These are phyloP conservation scores for Marasmarcha lunaedactyla DNA, from an alignment of 2,888 invertebrate genomes.

Conservation along the genomic window DNA sequence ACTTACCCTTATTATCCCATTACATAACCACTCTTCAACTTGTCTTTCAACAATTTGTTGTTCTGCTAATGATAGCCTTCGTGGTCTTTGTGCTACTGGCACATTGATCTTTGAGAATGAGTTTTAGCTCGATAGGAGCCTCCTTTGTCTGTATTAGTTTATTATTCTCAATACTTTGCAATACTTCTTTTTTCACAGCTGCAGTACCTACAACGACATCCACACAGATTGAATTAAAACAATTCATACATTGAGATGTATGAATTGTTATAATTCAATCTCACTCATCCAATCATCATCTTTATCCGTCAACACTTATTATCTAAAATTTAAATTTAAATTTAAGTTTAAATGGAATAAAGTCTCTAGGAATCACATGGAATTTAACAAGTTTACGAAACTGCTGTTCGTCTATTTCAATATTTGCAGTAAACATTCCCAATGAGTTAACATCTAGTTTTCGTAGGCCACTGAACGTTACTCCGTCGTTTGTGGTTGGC, in stretches of 20 bases:
- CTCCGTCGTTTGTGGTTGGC: neutral
- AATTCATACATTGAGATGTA: too few relatives aligned
- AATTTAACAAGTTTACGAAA: neutral
- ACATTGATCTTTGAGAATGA: neutral
- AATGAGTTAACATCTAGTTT: neutral
- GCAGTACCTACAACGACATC: slow-evolving; percentile 1
- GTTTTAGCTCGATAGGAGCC: neutral
- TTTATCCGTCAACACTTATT: neutral
- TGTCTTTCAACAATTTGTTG: slow-evolving; percentile 13
- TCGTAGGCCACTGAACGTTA: neutral
- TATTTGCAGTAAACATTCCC: neutral
- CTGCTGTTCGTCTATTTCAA: neutral
- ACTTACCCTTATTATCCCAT: slow-evolving; percentile 12
- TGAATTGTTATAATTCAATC: too few relatives aligned
- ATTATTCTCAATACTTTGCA: neutral
- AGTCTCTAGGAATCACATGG: slow-evolving; percentile 7
- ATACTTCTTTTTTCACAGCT: neutral
- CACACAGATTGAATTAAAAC: slow-evolving; percentile 3
- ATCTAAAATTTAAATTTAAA: slow-evolving; percentile 12
- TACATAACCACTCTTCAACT: slow-evolving; percentile 11
- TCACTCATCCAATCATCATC: slow-evolving; percentile 4
- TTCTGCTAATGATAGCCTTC: slow-evolving; percentile 14
- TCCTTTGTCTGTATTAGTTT: neutral
- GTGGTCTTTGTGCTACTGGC: slow-evolving; percentile 9
- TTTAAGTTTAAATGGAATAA: slow-evolving; percentile 11